Evolutionary conservation across 2,113 vertebrate species (phyloP), one percentile per base, ranked within the genome.

Genomic region (Corvus hawaiiensis): DNA sequence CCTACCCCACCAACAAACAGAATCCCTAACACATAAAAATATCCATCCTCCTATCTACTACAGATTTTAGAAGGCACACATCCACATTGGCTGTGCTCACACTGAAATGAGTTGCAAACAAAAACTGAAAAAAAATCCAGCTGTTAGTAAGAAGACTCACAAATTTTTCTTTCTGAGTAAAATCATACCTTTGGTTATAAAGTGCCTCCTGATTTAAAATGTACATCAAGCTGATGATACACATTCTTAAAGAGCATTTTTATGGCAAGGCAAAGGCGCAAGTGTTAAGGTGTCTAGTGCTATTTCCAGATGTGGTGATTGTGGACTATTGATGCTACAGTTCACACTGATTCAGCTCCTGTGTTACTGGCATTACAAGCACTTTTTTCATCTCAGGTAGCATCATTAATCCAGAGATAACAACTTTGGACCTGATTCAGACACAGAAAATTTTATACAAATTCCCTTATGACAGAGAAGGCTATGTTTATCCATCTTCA

Each of bases 1-100:
- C 0, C 1, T 11, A 37, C n/a, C 16, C 35, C 33, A 8, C 12
- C 19, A 46, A 12, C 2, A 39, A 39, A 20, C 15, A 62, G 55
- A 52, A 83, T 39, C 8, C 5, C 19, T 59, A 62, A 68, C 10
- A 39, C 13, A 33, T 22, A 43, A 80, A 67, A 80, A 52, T 64
- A 80, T 19, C 16, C 3, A 27, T 66, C 28, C 16, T 92, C 52
- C 32, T 54, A 10, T 30, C 19, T 23, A 24, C 18, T 85, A 37
- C 22, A 49, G 27, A 35, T 66, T 88, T 91, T 37, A 58, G n/a
- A 52, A 85, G 55, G 32, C 28, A 52, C 4, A 7, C 52, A 41
- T 52, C 32, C 27, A 37, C 22, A n/a, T 8, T 55, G 32, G 7
- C 11, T 90, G 7, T 26, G 5, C 3, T 68, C 3, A 32, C 14